Evolutionary conservation across 2,888 invertebrate genomes (phyloP).

Genomic region (Nipponacmea schrenckii): DNA sequence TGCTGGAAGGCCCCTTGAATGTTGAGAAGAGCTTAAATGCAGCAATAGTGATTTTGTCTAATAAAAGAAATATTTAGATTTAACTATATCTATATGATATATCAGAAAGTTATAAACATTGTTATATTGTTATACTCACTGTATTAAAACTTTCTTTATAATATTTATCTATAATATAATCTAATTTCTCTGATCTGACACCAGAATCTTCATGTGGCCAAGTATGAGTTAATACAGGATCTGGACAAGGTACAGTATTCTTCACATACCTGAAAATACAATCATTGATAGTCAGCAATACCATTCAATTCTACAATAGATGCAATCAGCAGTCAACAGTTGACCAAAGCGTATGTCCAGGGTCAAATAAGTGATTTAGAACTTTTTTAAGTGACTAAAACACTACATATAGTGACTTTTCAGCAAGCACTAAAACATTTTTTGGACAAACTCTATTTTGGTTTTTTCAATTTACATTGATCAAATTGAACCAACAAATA

Average conservation of each 20-base stretch:
- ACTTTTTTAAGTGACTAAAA: slow-evolving; percentile 4
- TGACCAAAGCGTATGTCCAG: neutral
- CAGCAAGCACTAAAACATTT: neutral
- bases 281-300: too few species aligned
- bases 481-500: too few species aligned
- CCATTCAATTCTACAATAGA: neutral
- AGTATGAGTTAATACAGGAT: slow-evolving; percentile 78
- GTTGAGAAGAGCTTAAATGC: too few species aligned
- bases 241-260: slow-evolving; percentile 68
- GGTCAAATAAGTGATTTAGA: too few species aligned
- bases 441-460: too few species aligned
- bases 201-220: slow-evolving; percentile 84
- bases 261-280: slow-evolving; percentile 58
- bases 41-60: too few species aligned
- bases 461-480: too few species aligned
- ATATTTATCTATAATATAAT: slow-evolving; percentile 27
- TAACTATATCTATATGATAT: too few species aligned
- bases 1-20: too few species aligned
- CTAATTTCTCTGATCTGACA: slow-evolving; percentile 80
- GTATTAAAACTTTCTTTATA: slow-evolving; percentile 32
- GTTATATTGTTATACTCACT: too few species aligned
- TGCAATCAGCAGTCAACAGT: neutral
- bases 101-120: too few species aligned
- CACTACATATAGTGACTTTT: neutral
- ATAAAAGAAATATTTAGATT: too few species aligned